Base-by-base conservation (phyloP, 2,797 vertebrate species). In the Bradypus variegatus region DNA sequence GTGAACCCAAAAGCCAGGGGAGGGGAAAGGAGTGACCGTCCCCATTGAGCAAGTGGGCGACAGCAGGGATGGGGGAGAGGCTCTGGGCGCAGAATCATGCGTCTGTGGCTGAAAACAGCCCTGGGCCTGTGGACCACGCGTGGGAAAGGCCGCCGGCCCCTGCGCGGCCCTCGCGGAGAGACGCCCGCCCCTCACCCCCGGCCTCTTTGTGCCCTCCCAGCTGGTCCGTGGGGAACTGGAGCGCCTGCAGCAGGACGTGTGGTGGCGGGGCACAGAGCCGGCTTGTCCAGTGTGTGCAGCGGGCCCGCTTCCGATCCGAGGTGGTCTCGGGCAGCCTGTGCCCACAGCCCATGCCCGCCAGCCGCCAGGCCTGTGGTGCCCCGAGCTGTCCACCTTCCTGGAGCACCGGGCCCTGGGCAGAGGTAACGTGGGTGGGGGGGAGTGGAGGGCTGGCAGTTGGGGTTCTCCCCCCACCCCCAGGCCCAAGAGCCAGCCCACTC, bases 171-270 rank as follows among this genome's bases (percentile, higher is more conserved):
- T 27, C 25, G 7, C 0, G n/a, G 6, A 13, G 11, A 25, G n/a
- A 48, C 4, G 31, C 23, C 33, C 2, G 0, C 8, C 8, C 19
- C 76, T 92, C 80, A 91, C 45, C 3, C 0, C 12, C 15, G 75
- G 4, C 31, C 55, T 73, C 72, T 96, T 88, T 85, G 69, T 97
- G 91, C 97, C 95, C 89, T 96, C 84, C 73, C 97, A 99, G 98
- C 96, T 99, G 98, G 98, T 98, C 97, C 41, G 91, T 98, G 33
- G 98, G 98, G 83, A 98, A 98, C 94, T 99, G 98, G 98, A 98
- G 97, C 64, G 21, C 4, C 58, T 99, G 98, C 97, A 99, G 98
- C 95, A 97, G 80, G 94, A 98, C 97, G 15, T 99, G 98, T 48
- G 98, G 98, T 6, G 96, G 97, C 82, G 98, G 98, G 64, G 97